A percentile compares a stretch with the other conserved stretches of the same genome.
phyloP scores from a whole-genome alignment of 2,113 vertebrate species.

The Neoarius graeffei region DNA sequence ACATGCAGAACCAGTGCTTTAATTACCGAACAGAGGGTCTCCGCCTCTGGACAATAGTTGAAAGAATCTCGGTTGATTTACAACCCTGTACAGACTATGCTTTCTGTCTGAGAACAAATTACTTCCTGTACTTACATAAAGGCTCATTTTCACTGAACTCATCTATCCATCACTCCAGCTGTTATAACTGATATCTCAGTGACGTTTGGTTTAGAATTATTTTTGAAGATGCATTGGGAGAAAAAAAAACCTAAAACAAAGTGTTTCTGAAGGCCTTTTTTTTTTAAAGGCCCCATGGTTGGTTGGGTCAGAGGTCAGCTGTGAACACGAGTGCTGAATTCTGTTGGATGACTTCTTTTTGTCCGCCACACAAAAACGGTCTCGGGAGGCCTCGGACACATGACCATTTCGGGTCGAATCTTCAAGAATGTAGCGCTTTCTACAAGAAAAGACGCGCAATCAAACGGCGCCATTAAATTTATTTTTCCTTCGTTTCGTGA shows the following conservation, averaged over 20 bases:
- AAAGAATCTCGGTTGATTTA: constrained; percentile 45
- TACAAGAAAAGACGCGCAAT: constrained; percentile 58
- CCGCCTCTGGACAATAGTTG: constrained; percentile 36
- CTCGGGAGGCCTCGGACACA: constrained; percentile 70
- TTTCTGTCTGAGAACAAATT: constrained; percentile 7
- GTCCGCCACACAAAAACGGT: constrained; percentile 48
- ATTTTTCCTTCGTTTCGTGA: not conserved
- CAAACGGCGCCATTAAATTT: not conserved
- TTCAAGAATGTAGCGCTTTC: constrained; percentile 71
- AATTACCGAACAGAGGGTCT: constrained; percentile 51
- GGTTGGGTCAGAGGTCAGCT: constrained; percentile 45
- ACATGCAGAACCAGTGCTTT: constrained; percentile 34
- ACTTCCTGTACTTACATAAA: constrained; percentile 6
- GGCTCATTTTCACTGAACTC: not conserved
- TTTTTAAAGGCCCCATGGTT: constrained; percentile 17
- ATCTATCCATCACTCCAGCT: not conserved
- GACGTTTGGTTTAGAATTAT: not conserved
- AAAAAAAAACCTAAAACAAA: not conserved
- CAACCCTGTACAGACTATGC: constrained; percentile 16
- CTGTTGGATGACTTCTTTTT: constrained; percentile 40
- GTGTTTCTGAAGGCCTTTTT: not conserved
- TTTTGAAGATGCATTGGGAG: not conserved
- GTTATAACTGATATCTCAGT: not conserved
- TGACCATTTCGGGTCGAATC: constrained; percentile 77
- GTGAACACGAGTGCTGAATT: constrained; percentile 47